Conservation (phyloP, 64 coral and sea anemone genomes). For the Stylophora pistillata region DNA sequence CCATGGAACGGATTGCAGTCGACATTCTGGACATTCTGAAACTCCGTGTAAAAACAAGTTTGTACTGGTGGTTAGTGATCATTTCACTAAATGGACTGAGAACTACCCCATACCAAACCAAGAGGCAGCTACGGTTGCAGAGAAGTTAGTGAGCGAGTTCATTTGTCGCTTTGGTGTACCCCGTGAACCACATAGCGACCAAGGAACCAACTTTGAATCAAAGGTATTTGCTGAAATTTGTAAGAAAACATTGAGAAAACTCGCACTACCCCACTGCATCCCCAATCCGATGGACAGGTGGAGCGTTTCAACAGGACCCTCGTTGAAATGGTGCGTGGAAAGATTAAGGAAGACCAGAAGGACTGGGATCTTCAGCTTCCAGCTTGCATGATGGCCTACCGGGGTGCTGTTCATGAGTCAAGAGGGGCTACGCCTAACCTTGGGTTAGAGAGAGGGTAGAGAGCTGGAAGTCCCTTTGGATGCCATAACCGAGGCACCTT, state of each 20-base stretch:
- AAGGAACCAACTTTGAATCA: slow-evolving; percentile 55
- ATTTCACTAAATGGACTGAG: slow-evolving; percentile 51
- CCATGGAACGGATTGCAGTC: slow-evolving; percentile 56
- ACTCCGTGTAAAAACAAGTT: slow-evolving; percentile 23
- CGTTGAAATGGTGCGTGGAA: slow-evolving; percentile 39
- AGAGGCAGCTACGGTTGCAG: slow-evolving; percentile 10
- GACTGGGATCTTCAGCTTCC: no score
- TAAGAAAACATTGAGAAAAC: slow-evolving; percentile 36
- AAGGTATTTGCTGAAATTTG: slow-evolving; percentile 21
- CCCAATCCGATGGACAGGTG: not conserved
- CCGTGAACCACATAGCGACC: slow-evolving; percentile 2
- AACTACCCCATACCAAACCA: slow-evolving; percentile 39
- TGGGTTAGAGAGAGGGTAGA: slow-evolving; percentile 48
- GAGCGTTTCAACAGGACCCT: slow-evolving; percentile 56
- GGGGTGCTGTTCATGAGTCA: slow-evolving; percentile 13
- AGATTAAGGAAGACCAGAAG: slow-evolving; percentile 19
- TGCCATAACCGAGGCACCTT: slow-evolving; percentile 29
- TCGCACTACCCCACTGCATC: slow-evolving; percentile 27
- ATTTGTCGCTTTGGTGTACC: slow-evolving; percentile 22
- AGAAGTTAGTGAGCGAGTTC: not conserved
- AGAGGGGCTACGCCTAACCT: not conserved
- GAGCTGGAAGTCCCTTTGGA: slow-evolving; percentile 52
- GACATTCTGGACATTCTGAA: slow-evolving; percentile 26
- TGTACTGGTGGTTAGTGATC: slow-evolving; percentile 24
- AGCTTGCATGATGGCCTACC: slow-evolving; percentile 14